Base-by-base conservation (phyloP, 2,797 vertebrate genomes). In the Karalla daura region DNA sequence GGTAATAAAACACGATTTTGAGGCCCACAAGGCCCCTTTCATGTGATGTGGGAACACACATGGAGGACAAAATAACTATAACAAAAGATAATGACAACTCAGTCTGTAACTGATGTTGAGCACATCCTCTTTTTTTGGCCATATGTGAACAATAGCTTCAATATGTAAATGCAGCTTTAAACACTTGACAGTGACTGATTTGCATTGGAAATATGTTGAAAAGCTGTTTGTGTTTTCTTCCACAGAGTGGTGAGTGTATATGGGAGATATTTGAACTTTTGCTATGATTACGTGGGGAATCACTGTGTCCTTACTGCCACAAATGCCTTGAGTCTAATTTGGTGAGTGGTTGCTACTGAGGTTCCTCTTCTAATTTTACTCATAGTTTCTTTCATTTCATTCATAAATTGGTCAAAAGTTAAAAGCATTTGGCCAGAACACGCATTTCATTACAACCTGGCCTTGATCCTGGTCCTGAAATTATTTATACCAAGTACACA, bases 121-220 rank as follows among this genome's bases (percentile, higher is more conserved):
- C 27, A 33, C 18, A 35, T 10, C 13, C 14, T 54, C 15, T n/a
- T n/a, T n/a, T 28, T 49, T 30, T 36, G 2, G 35, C 5, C 51
- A 55, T 21, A 59, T 37, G 63, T 63, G 47, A 67, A 66, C 6
- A 11, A 25, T 41, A 32, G 2, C 63, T 47, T 24, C 21, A 28
- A 13, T 15, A 14, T 35, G 21, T 46, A 41, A 61, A 51, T 47
- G 47, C 4, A n/a, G 18, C 49, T 5, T 27, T 2, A 33, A n/a
- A 59, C 20, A 61, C 3, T 40, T 59, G 20, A 53, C 35, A 35
- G 41, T 52, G 43, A 50, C 18, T 17, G 7, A 58, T 56, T 53
- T 69, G 12, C 12, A 35, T 40, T 14, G 20, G 18, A 49, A 36
- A 33, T 40, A 17, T 27, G 35, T 20, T 64, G 41, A 51, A 40